Evolutionary conservation across 2,888 invertebrate genomes (phyloP).

Genomic region (Pterobdella sp.): DNA sequence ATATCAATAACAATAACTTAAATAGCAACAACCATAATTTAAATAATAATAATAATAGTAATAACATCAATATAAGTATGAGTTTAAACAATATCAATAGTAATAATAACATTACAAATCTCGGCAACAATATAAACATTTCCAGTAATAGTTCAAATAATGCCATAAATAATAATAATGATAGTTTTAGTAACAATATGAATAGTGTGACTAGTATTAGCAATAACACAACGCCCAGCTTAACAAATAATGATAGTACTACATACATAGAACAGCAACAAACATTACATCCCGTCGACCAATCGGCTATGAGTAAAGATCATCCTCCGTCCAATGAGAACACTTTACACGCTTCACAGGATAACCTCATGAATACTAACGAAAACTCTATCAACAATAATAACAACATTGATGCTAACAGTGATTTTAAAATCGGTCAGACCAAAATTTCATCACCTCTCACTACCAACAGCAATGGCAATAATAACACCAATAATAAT

Average conservation of each 20-base stretch:
- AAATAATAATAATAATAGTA: constrained; percentile 4
- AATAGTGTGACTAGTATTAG: not conserved
- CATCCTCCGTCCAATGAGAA: too few relatives aligned
- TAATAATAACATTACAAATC: not conserved
- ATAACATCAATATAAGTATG: not conserved
- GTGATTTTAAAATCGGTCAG: constrained; percentile 2
- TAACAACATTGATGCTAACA: not conserved
- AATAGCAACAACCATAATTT: not conserved
- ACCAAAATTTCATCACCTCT: constrained; percentile 10
- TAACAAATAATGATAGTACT: not conserved
- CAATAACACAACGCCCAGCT: not conserved
- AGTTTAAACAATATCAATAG: not conserved
- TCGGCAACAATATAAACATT: not conserved
- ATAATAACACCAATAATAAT: not conserved
- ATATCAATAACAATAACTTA: not conserved
- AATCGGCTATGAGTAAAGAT: not conserved
- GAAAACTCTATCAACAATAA: constrained; percentile 11
- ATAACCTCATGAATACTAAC: not conserved
- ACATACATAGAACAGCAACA: not conserved
- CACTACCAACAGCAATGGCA: not conserved
- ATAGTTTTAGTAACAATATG: not conserved
- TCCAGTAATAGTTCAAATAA: not conserved
- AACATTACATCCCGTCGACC: not conserved
- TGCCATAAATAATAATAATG: not conserved
- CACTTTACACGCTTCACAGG: not conserved